Base-by-base conservation (phyloP, 1,140 invertebrate genomes). In the Belonocnema kinseyi region DNA sequence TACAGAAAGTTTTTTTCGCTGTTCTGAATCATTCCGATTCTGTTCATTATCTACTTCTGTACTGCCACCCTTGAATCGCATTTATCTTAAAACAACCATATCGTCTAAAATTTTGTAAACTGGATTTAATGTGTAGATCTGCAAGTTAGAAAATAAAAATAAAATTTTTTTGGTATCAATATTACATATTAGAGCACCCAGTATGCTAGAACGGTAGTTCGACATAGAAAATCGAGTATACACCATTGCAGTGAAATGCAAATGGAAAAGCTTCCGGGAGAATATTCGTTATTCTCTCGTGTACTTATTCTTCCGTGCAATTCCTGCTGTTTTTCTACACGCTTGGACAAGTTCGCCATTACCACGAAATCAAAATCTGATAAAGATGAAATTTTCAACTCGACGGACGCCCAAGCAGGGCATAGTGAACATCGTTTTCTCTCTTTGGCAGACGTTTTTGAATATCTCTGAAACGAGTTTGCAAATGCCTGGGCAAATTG, bases 221-320 rank as follows among this genome's bases (percentile, higher is more conserved):
- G 71, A 70, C 73, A 40, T 52, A 53, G 77, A 72, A 79, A 77
- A 75, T 70, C 58, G 54, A n/a, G 54, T 17, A 33, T 71, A 73
- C 50, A 74, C 50, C 72, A 50, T 52, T 50, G 76, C 75, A 80
- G 58, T 73, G 75, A 81, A 81, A 83, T 83, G 82, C 82, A 83
- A 83, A 83, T 83, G 82, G 78, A 81, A 83, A 79, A 73, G 78
- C 21, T 26, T 66, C 77, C 78, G 76, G 74, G 77, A 81, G 77
- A 78, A 72, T 81, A 77, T 80, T 83, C 80, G 78, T 83, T 83
- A 81, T 80, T 80, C 78, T 77, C 77, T 80, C 80, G 79, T 83
- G 77, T 77, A 83, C 77, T 83, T 78, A 83, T 83, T 81, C 77
- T 72, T 33, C 77, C 73, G 71, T 74, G 79, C 77, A 79, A 81